phyloP scores from a whole-genome alignment of 2,113 vertebrate genomes.

The Eudyptes chrysolophus region DNA sequence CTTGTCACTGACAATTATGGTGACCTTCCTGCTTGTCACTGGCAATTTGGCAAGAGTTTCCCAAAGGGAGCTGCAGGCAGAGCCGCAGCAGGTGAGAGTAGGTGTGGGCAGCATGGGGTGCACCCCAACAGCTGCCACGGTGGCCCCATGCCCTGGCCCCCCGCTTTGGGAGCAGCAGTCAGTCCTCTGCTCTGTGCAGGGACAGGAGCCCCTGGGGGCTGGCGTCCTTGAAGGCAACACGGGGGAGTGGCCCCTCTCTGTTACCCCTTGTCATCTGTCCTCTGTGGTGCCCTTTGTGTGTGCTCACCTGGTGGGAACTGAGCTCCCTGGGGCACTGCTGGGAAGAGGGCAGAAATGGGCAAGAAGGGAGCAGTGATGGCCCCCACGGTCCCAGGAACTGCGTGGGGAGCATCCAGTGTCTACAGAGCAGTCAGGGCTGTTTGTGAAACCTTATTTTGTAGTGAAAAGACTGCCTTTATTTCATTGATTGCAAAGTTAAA shows the following conservation, averaged over 20 bases:
- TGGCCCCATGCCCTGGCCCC: background rate
- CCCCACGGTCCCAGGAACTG: background rate
- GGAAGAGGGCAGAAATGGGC: background rate
- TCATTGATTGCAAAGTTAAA: background rate
- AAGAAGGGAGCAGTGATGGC: background rate
- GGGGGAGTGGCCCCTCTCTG: background rate
- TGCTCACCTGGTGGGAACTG: rapidly evolving
- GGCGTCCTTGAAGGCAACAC: rapidly evolving
- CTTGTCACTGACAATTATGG: background rate
- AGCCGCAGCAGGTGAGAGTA: background rate
- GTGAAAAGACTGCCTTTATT: background rate
- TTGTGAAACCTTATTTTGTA: background rate
- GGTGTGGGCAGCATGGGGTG: background rate
- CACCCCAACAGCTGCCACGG: rapidly evolving
- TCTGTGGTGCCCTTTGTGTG: rapidly evolving
- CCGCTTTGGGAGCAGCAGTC: background rate
- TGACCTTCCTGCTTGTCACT: background rate
- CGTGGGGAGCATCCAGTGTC: rapidly evolving
- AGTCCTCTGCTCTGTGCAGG: background rate
- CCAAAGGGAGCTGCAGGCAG: background rate
- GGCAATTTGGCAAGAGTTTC: rapidly evolving
- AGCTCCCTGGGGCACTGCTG: background rate
- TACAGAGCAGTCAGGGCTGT: background rate
- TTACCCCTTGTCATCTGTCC: background rate
- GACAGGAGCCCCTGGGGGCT: too few relatives aligned